Base-by-base conservation (phyloP, 2,888 invertebrate species). In the Chironomus riparius region DNA sequence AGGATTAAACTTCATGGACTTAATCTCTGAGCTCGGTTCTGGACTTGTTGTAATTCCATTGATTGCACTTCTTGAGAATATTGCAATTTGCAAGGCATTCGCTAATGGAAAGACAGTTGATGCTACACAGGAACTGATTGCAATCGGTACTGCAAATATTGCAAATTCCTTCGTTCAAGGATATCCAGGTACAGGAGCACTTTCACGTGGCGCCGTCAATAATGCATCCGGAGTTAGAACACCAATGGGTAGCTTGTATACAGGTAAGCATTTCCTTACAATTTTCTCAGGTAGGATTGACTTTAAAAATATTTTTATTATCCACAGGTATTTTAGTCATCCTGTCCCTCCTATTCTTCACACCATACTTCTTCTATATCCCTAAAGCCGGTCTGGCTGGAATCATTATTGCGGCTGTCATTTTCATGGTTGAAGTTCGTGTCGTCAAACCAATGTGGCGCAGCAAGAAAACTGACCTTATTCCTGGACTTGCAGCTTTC, bases 61-160 rank as follows among this genome's bases (percentile, higher is more conserved):
- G 61, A 90, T 97, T 80, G 92, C 93, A 15, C 85, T 97, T 75
- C 87, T 97, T 81, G 97, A 97, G 83, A 92, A 94, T 79, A 93
- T 97, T 81, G 93, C 97, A 24, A 94, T 95, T 79, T 94, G 94
- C 84, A 95, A 95, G 86, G 93, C 93, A 21, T 94, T 95, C 83
- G 89, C 91, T 13, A 89, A 90, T 81, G 93, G 93, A 38, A 90
- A 90, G 81, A 87, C 92, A 69, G 91, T 95, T 73, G 94, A 96
- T 83, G 93, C 96, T 47, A 95, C 94, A 48, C 95, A 96, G 83
- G 97, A 97, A 86, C 87, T 97, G 80, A 87, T 96, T 78, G 95
- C 97, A 4, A 89, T 95, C 62, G 94, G 94, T 62, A 82, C 92
- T 50, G 88, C 91, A 76, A 93, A 93, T 83, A 87, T 97, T 76